Base-by-base conservation (phyloP, 2,113 vertebrate species). In the Nettapus auritus region DNA sequence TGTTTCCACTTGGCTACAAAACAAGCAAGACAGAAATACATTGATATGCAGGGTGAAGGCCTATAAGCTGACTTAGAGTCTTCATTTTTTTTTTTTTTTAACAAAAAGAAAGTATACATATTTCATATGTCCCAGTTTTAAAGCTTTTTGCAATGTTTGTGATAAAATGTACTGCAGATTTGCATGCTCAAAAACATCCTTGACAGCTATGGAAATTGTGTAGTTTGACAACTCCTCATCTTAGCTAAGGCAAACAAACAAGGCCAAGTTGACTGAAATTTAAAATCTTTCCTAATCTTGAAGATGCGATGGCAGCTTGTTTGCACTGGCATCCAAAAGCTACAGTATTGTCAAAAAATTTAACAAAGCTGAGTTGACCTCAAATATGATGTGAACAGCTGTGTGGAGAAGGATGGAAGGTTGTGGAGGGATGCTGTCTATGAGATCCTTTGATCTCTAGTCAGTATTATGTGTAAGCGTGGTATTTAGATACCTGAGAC, bases 151-250 rank as follows among this genome's bases (percentile, higher is more conserved):
- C 91, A 92, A 92, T 96, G 93, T 96, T 96, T 96, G 78, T 73
- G 16, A 95, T 96, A 96, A 96, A 93, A 94, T 91, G 80, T 90
- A 91, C 80, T 93, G 91, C 48, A 96, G 88, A 97, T 96, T 94
- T 96, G 80, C 86, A 94, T 97, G 92, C 92, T 95, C 95, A 95
- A 95, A 96, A 96, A 90, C 94, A 97, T 94, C 88, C 75, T 92
- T 97, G 95, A 97, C 95, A 97, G 95, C 94, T 96, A 96, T 93
- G 91, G 93, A 96, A 97, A 97, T 97, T 83, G 73, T 95, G 79
- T 91, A 93, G 93, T 96, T 96, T 97, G 96, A 96, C 95, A 95
- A 91, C 88, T 96, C 88, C 68, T 96, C 95, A 86, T 96, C 85
- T 91, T 75, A 91, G 88, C 91, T 93, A 96, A 96, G 69, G 79